Conservation (phyloP, 2,888 invertebrate species). For the Lycocerus yunnanus region DNA sequence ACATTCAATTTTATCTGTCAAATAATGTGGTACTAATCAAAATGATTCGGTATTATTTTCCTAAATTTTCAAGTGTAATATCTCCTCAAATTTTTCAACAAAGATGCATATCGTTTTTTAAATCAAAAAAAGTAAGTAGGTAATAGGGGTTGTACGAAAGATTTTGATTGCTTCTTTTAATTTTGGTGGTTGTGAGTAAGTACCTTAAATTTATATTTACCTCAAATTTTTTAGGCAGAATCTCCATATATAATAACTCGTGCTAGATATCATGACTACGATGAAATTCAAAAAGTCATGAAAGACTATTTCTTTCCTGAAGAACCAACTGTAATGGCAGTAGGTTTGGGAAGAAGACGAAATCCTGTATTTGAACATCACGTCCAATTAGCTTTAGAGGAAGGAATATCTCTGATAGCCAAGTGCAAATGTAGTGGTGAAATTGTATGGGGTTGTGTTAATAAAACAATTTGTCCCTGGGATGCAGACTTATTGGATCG, state of each 20-base stretch:
- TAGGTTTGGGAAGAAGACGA: constrained; percentile 57
- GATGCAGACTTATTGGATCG: constrained; percentile 59
- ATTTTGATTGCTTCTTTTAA: background rate
- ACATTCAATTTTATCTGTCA: background rate
- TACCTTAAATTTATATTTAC: background rate
- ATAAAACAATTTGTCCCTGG: constrained; percentile 59
- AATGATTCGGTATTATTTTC: background rate
- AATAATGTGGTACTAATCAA: background rate
- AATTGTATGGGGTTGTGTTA: constrained; percentile 58
- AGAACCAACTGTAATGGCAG: constrained; percentile 58
- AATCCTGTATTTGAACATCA: constrained; percentile 53
- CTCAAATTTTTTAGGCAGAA: background rate
- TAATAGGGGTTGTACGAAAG: too few relatives aligned
- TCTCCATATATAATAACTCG: constrained; percentile 50
- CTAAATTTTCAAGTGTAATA: background rate
- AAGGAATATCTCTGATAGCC: constrained; percentile 51
- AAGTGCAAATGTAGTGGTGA: constrained; percentile 51
- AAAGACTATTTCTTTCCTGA: constrained; percentile 60
- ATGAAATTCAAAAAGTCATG: constrained; percentile 57
- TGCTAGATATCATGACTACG: constrained; percentile 54
- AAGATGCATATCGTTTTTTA: background rate
- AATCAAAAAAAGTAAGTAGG: background rate
- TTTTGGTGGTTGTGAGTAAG: background rate
- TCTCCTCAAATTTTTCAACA: too few relatives aligned
- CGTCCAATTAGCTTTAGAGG: constrained; percentile 53